These are phyloP conservation scores for Redunca redunca DNA, from an alignment of 2,113 vertebrate genomes.

Conservation along the genomic window DNA sequence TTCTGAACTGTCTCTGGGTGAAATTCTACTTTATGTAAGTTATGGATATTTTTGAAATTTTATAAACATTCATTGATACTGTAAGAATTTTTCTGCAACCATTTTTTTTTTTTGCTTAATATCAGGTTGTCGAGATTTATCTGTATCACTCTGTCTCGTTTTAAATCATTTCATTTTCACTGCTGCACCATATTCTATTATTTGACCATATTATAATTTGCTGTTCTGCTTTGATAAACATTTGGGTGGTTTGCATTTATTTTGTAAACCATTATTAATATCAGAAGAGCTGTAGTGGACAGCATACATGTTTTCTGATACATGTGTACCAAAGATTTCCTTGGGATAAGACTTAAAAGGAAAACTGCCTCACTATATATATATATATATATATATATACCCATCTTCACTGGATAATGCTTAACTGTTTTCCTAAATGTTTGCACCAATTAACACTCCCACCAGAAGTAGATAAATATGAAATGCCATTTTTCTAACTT, in stretches of 20 bases:
- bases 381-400: no score
- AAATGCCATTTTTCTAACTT: conserved; percentile 37
- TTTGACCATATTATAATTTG: not conserved
- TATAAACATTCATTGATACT: not conserved
- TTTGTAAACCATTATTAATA: not conserved
- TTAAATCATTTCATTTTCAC: not conserved
- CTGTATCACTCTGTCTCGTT: not conserved
- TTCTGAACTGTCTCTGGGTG: not conserved
- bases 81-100: not conserved
- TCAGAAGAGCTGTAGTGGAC: not conserved
- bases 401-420: not conserved
- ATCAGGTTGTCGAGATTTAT: not conserved
- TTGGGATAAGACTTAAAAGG: not conserved
- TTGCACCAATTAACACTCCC: not conserved
- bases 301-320: not conserved
- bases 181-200: not conserved
- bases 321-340: not conserved
- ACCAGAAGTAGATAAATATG: not conserved
- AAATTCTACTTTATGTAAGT: not conserved
- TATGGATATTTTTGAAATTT: not conserved
- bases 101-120: not conserved
- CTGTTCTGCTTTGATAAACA: not conserved
- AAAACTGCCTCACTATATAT: not conserved
- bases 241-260: not conserved
- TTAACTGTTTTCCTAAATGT: not conserved